Base-by-base conservation (phyloP, 2,797 vertebrate species). In the Cygnus olor region DNA sequence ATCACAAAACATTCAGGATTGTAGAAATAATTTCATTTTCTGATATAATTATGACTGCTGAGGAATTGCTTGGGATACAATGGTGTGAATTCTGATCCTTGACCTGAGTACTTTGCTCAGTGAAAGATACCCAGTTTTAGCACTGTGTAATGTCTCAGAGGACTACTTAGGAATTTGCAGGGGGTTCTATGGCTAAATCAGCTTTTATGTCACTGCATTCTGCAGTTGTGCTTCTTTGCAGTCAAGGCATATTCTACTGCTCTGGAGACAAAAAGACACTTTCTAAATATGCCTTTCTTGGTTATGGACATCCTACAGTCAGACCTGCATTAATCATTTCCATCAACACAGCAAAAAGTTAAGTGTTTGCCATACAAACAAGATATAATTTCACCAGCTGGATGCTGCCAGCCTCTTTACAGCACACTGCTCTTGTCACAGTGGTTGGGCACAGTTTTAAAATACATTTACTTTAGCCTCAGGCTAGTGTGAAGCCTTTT, bases 391-490 rank as follows among this genome's bases (percentile, higher is more conserved):
- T 97, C 88, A 95, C 83, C 83, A 95, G 84, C 68, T 82, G 84
- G 89, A 87, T 56, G 78, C 64, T 92, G 91, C 76, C 81, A 95
- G 45, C 32, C 34, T 42, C 69, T 89, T 94, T 28, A 57, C 49
- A 92, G 68, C 40, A 85, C 34, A 74, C 40, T 90, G 77, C 77
- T 96, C 93, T 96, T 94, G 76, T 96, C 95, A 95, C 76, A 89
- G 76, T 88, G 73, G 58, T 90, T 96, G 88, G 85, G 68, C 80
- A 89, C 65, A 78, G 45, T 76, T 94, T 96, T 94, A 89, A 97
- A 97, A 93, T 79, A 77, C 38, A 89, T 96, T 96, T 94, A 70
- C 71, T 95, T 96, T 86, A 81, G 93, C 96, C 94, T 88, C 70
- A 79, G 83, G 94, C 85, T 92, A 77, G 10, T 17, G 47, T 85